Base-by-base conservation (phyloP, 2,888 invertebrate species). In the Labia minor region DNA sequence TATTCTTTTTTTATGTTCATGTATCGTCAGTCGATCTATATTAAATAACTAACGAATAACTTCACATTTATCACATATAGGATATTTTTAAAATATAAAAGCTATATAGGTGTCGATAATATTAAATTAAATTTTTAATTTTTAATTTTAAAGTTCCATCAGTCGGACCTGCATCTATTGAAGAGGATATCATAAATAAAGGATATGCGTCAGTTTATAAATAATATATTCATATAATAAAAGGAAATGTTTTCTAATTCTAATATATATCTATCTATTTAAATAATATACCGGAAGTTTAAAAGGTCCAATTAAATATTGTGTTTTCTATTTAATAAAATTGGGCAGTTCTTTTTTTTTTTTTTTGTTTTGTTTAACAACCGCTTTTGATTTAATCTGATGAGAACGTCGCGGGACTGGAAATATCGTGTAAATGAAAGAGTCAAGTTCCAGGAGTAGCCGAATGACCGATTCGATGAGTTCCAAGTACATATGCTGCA, bases 181-280 rank as follows among this genome's bases (percentile, higher is more conserved):
- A 49, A 49, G 49, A 49, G 49, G 49, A 49, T 49, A 49, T 49
- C 3, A 49, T n/a, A 49, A 49, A 49, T 49, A 49, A 49, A 49
- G 49, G 49, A 49, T 49, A 49, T 49, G 49, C 49, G 49, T 49
- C 49, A 49, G 49, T 11, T 49, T 49, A n/a, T 49, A n/a, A n/a
- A n/a, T n/a, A 49, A 49, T 49, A 49, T 49, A 49, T 49, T 49
- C 49, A 49, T 49, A 49, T 49, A 49, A 49, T 49, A 49, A 49
- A 49, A 49, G 49, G 49, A 49, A 49, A 49, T 49, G 49, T 49
- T 49, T 49, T 49, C 49, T 49, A 49, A 49, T 49, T 49, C 49
- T 14, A 49, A 49, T 8, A n/a, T 49, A n/a, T n/a, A n/a, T n/a
- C n/a, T n/a, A 26, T 26, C 26, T 26, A 49, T 49, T 49, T 49